Conservation (phyloP, 2,888 invertebrate species). For the Diaperis boleti region DNA sequence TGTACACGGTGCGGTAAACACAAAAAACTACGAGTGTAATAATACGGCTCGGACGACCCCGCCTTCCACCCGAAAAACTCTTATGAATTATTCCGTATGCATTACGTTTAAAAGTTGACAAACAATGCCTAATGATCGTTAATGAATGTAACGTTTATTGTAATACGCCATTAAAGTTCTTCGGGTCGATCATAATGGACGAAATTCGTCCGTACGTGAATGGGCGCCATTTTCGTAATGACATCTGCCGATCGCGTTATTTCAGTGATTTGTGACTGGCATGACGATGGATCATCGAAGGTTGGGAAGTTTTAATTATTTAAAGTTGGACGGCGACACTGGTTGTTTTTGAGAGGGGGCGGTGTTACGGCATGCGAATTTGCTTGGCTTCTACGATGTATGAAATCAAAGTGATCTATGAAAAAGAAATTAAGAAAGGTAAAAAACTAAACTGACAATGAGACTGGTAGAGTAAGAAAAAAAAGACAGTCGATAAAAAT, state of each 20-base stretch:
- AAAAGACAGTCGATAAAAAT: too few relatives aligned
- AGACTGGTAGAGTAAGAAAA: too few relatives aligned
- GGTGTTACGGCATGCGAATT: too few relatives aligned
- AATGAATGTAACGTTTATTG: conserved; percentile 48
- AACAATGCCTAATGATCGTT: conserved; percentile 48
- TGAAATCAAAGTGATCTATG: too few relatives aligned
- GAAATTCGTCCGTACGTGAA: conserved; percentile 21
- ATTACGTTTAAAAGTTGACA: conserved; percentile 46
- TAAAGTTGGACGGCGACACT: conserved; percentile 13
- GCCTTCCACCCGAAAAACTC: conserved; percentile 17
- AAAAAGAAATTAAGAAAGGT: too few relatives aligned
- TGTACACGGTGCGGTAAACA: conserved; percentile 8
- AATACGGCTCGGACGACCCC: conserved; percentile 3
- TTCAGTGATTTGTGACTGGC: conserved; percentile 35
- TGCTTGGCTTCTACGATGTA: too few relatives aligned
- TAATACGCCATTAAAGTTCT: conserved; percentile 38
- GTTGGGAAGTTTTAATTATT: conserved; percentile 21
- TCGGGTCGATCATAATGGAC: conserved; percentile 25
- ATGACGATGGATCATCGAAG: conserved; percentile 22
- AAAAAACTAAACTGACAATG: too few relatives aligned
- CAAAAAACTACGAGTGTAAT: conserved; percentile 16
- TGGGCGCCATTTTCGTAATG: conserved; percentile 27
- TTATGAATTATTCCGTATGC: conserved; percentile 40
- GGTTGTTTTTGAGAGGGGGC: too few relatives aligned
- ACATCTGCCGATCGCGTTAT: conserved; percentile 23